Conservation (phyloP, 2,797 vertebrate species). For the Pteronotus mesoamericanus region DNA sequence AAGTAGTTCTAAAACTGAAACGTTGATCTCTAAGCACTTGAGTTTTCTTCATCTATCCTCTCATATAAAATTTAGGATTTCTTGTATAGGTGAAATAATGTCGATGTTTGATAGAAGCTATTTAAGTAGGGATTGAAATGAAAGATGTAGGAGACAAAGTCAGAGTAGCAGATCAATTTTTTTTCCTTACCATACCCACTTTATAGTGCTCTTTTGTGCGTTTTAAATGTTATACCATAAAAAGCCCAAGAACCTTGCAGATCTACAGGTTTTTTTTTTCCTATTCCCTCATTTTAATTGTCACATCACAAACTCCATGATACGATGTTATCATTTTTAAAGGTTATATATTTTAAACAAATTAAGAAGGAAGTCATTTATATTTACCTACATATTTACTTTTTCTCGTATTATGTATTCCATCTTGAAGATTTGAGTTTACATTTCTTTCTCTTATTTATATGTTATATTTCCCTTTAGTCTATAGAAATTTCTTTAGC, state of each 20-base stretch:
- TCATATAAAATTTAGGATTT: neutral
- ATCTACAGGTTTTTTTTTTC: neutral
- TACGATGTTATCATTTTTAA: neutral
- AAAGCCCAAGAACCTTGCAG: neutral
- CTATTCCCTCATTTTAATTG: neutral
- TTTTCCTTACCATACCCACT: neutral
- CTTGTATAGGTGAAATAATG: neutral
- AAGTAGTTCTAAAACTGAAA: conserved; percentile 1
- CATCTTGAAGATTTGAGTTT: neutral
- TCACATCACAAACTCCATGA: neutral
- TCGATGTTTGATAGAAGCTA: neutral
- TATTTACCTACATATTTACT: neutral
- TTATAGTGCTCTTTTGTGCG: neutral
- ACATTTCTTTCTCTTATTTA: too few species aligned
- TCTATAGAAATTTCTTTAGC: neutral
- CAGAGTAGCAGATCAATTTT: neutral
- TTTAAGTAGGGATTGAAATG: neutral
- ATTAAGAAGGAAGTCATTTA: neutral
- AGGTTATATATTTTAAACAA: neutral
- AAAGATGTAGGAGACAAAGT: neutral
- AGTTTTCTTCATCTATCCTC: neutral
- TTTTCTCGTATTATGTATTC: neutral
- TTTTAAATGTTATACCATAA: neutral
- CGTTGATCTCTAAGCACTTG: neutral
- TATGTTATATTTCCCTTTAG: neutral